Evolutionary conservation across 1,140 invertebrate species (phyloP).

Genomic region (Chrysopa pallens): DNA sequence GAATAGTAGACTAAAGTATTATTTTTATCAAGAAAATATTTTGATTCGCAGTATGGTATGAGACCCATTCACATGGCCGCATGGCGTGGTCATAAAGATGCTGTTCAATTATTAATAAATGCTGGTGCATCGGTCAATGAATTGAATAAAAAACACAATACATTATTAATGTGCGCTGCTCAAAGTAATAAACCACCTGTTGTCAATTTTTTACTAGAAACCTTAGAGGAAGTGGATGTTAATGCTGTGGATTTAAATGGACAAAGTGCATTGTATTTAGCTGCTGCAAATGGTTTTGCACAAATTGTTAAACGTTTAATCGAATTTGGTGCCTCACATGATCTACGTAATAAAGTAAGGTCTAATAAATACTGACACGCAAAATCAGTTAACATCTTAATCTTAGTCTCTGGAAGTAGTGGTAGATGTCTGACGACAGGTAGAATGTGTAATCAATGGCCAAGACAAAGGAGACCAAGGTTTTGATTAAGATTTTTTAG

Average conservation of each 20-base stretch:
- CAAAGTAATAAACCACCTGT: constrained; percentile 41
- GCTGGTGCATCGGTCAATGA: constrained; percentile 53
- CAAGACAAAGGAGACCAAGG: no score
- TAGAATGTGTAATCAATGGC: no score
- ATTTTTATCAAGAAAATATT: no score
- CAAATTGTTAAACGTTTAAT: constrained; percentile 50
- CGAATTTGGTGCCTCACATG: constrained; percentile 45
- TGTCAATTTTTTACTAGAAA: constrained; percentile 38
- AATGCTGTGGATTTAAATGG: constrained; percentile 38
- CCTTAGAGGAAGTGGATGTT: constrained; percentile 34
- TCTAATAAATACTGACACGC: no score
- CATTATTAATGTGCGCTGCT: constrained; percentile 47
- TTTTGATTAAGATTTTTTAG: no score
- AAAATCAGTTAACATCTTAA: no score
- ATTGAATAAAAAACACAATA: constrained; percentile 58
- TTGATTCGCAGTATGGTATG: constrained; percentile 58
- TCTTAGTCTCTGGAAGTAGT: background rate
- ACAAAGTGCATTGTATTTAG: constrained; percentile 57
- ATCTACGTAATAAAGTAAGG: constrained; percentile 34
- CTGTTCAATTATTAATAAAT: constrained; percentile 52
- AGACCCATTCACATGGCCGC: constrained; percentile 62
- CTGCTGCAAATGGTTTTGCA: constrained; percentile 52
- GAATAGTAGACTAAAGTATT: no score
- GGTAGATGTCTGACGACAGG: background rate
- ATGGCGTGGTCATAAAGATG: constrained; percentile 59